Conservation (phyloP, 2,113 vertebrate species). For the Bucco capensis region DNA sequence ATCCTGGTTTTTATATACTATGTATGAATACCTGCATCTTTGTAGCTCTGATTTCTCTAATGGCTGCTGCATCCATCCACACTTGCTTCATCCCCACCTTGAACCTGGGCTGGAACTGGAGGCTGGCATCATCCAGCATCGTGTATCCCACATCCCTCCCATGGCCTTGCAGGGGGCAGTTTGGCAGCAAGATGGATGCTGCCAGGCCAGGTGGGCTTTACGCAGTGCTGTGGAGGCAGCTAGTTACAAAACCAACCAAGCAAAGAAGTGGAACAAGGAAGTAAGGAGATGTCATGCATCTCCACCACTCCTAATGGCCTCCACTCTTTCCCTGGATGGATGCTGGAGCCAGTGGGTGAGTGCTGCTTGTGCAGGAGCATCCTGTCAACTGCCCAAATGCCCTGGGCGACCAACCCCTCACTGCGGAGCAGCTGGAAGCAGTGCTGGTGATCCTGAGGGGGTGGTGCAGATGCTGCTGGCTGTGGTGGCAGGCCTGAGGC, state of each 20-base stretch:
- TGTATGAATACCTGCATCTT: rapidly evolving
- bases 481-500: not conserved
- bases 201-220: not conserved
- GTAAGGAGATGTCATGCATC: not conserved
- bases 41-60: not conserved
- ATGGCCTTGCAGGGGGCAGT: not conserved
- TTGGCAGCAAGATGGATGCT: not conserved
- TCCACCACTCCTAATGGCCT: not conserved
- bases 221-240: rapidly evolving
- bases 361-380: not conserved
- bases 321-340: not conserved
- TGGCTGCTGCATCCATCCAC: not conserved
- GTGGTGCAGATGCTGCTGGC: not conserved
- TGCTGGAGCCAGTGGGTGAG: not conserved
- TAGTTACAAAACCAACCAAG: not conserved
- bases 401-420: not conserved
- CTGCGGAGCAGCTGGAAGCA: not conserved
- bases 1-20: not conserved
- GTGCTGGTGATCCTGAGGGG: rapidly evolving
- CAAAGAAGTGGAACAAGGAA: not conserved
- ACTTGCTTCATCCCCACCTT: not conserved
- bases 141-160: not conserved
- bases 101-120: not conserved
- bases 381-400: rapidly evolving
- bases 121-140: not conserved